Evolutionary conservation across 2,888 invertebrate species (phyloP), one percentile per base, ranked within the genome.

Genomic region (Orchestes rusci): DNA sequence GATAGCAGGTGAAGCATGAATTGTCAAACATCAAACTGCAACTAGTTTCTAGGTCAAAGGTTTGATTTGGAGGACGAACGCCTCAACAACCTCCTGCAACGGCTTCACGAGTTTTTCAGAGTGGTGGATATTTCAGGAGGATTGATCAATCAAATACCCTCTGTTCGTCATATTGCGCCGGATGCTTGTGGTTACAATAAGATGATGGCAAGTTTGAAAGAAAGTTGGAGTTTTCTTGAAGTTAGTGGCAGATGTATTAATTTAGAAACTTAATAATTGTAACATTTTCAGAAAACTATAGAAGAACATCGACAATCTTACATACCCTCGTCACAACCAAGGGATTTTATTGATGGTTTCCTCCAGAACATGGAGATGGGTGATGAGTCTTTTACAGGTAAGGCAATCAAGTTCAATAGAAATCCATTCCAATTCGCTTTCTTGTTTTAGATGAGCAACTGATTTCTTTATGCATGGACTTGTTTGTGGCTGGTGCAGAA

Each of bases 401-500:
- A n/a, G n/a, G n/a, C n/a, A n/a, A n/a, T n/a, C n/a, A n/a, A n/a
- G n/a, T n/a, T n/a, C n/a, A n/a, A n/a, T n/a, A n/a, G n/a, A n/a
- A n/a, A n/a, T n/a, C n/a, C n/a, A n/a, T n/a, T n/a, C n/a, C n/a
- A n/a, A n/a, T n/a, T n/a, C n/a, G n/a, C n/a, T n/a, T n/a, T n/a
- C n/a, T n/a, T 31, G 35, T 54, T 60, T 34, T 50, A 63, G 67
- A 65, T 45, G 63, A 68, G 36, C 69, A 69, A 53, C 48, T 69
- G 10, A 56, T 67, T 43, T 62, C 67, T 1, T 29, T 81, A 1
- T 80, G 81, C 55, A 60, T 80, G 56, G 83, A 84, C 56, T 65
- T 84, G 43, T 74, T 84, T 17, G 74, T 82, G 67, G 83, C 81
- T 4, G 83, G 83, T 1, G 73, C 78, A 37, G 82, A 84, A 63